Evolutionary conservation across 2,797 vertebrate genomes (phyloP), one percentile per base, ranked within the genome.

Genomic region (Sebastes kiyomatsui): DNA sequence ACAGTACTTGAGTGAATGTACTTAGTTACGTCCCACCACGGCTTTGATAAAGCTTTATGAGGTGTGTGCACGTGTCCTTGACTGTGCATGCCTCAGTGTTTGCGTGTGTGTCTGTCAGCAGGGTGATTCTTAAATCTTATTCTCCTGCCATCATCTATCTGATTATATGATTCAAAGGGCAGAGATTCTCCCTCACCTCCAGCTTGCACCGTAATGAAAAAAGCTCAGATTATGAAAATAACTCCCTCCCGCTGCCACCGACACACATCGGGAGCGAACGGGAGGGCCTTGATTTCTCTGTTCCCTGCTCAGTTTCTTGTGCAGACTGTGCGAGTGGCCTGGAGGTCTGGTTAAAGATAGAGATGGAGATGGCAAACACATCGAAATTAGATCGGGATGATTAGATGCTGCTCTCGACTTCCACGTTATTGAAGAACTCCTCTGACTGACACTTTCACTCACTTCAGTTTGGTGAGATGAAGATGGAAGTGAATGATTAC

Each of bases 191-290:
- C 25, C 73, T 84, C 77, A 89, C 72, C 66, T 72, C 61, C 75
- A 71, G 68, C 70, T 64, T 69, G 22, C 67, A 30, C 3, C 0
- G 35, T 91, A 87, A 92, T 93, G 75, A 92, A 87, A 90, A 88
- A 79, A 61, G 35, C 75, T 88, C 20, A 27, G 70, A 93, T 89
- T 88, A 90, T 88, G 75, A 91, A 90, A 87, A 91, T 77, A 81
- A 33, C 66, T 64, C 30, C 69, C 58, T 56, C 59, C 74, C 1
- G 9, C 69, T 78, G 82, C 72, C 62, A 28, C 33, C 38, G 23
- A 81, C 79, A 66, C 71, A 79, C 30, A 83, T 69, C 2, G 2
- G 49, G 46, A 81, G 71, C n/a, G 70, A 83, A 84, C 72, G 64
- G 80, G 54, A 72, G 75, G n/a, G 33, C 56, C 77, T 69, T 75